phyloP scores from a whole-genome alignment of 2,888 invertebrate genomes.

The Apamea epomidion region DNA sequence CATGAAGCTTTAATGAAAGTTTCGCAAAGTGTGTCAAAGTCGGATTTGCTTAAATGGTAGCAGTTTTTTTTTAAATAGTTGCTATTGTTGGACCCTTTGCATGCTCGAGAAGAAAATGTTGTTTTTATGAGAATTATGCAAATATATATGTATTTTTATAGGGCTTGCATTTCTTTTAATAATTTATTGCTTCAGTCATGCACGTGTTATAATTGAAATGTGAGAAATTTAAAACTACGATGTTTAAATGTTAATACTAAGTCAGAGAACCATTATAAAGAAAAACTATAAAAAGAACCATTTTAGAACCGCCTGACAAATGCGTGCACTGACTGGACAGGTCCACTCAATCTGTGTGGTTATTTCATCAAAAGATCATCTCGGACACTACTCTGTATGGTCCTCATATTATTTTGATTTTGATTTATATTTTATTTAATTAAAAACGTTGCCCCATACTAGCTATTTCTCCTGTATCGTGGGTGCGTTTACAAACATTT shows the following conservation, averaged over 20 bases:
- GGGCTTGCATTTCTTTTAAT: constrained; percentile 43
- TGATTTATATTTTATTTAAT: too few relatives aligned
- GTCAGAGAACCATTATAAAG: not conserved
- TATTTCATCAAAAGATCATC: not conserved
- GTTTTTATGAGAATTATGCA: constrained; percentile 57
- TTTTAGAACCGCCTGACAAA: not conserved
- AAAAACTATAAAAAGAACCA: too few relatives aligned
- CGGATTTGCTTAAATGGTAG: constrained; percentile 36
- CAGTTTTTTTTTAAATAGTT: constrained; percentile 26
- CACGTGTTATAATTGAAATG: constrained; percentile 46
- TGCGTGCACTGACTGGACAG: not conserved
- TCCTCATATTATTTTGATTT: too few relatives aligned
- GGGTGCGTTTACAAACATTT: too few relatives aligned
- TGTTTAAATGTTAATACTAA: not conserved
- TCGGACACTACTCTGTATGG: not conserved
- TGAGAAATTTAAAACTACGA: not conserved
- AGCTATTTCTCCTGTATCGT: too few relatives aligned
- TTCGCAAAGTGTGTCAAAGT: constrained; percentile 74
- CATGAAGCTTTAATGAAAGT: constrained; percentile 63
- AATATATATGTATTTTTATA: constrained; percentile 46
- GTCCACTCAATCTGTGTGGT: not conserved
- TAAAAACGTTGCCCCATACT: too few relatives aligned
- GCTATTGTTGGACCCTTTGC: constrained; percentile 56
- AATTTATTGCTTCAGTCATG: constrained; percentile 56
- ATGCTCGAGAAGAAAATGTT: constrained; percentile 52